Evolutionary conservation across 2,797 vertebrate species (phyloP), one percentile per base, ranked within the genome.

Genomic region (Taeniopygia guttata): DNA sequence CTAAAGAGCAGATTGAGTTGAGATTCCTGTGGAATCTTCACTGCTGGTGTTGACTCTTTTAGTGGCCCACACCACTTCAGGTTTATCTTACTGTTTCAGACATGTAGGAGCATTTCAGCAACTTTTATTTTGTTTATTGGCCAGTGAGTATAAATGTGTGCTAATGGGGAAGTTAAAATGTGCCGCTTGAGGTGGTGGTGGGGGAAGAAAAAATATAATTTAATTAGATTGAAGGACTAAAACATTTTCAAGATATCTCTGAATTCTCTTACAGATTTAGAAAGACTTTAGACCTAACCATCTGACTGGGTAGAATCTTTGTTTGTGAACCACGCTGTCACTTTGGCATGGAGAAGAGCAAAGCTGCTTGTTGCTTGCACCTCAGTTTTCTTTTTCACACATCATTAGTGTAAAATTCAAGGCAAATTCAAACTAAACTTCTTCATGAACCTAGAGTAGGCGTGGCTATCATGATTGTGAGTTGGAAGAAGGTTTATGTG

Each of bases 401-500:
- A 12, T 73, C 15, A 43, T 52, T 29, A 83, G 64, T 80, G 49
- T 51, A 43, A 72, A 91, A 66, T 32, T 46, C 30, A 46, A 55
- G 23, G 32, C 32, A 83, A 92, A 94, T 85, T 83, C 9, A 81
- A 93, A 75, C 59, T 34, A 75, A 83, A 75, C 17, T 22, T 60
- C 7, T 54, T 60, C 13, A 14, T 63, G 7, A 69, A 26, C 62
- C 29, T 64, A 36, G n/a, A 82, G 30, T 43, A n/a, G 45, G 30
- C 75, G 34, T 62, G 26, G 45, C n/a, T 89, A 0, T 60, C 38
- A 48, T 32, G 36, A 70, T 26, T 36, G 30, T 74, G 12, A 1
- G 0, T 26, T 26, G 22, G 26, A 59, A 68, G 25, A 59, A 84
- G 45, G 19, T 34, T 68, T 46, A 21, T 77, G 27, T 20, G 36